Conservation (phyloP, 1,140 invertebrate genomes). For the Anoplophora glabripennis region DNA sequence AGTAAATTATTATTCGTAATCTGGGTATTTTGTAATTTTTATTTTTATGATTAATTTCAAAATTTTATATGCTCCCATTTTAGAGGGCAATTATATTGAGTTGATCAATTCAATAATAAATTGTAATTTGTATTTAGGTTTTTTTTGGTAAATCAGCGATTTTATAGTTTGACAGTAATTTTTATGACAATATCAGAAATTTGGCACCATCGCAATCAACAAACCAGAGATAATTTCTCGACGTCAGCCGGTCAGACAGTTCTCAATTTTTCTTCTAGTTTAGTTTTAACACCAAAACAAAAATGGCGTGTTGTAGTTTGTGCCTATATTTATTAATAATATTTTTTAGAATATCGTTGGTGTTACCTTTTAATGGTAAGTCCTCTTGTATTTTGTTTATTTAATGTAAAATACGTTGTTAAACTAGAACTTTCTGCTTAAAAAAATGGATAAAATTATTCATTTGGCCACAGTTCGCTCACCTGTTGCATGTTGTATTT, state of each 20-base stretch:
- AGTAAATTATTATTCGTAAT: too few relatives aligned
- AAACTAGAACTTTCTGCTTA: background rate
- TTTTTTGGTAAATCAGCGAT: too few relatives aligned
- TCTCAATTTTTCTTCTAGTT: too few relatives aligned
- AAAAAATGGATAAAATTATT: background rate
- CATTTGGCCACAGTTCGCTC: slow-evolving; percentile 5
- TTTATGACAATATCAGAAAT: background rate
- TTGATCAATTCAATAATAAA: too few relatives aligned
- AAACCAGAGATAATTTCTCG: slow-evolving; percentile 15
- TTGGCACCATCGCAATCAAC: slow-evolving; percentile 6
- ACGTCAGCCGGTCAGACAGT: slow-evolving; percentile 15
- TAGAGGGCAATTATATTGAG: too few relatives aligned
- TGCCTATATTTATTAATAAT: slow-evolving; percentile 23
- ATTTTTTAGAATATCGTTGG: slow-evolving; percentile 14
- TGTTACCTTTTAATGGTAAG: slow-evolving; percentile 18
- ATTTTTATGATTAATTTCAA: too few relatives aligned
- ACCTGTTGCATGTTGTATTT: background rate
- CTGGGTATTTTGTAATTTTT: too few relatives aligned
- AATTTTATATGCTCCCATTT: too few relatives aligned
- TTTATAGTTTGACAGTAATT: too few relatives aligned
- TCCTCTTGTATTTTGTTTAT: background rate
- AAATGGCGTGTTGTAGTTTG: slow-evolving; percentile 28
- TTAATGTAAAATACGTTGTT: background rate
- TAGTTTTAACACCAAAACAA: slow-evolving; percentile 26
- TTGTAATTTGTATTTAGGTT: too few relatives aligned